Evolutionary conservation across 2,888 invertebrate species (phyloP), one percentile per base, ranked within the genome.

Genomic region (Tubulanus polymorphus): DNA sequence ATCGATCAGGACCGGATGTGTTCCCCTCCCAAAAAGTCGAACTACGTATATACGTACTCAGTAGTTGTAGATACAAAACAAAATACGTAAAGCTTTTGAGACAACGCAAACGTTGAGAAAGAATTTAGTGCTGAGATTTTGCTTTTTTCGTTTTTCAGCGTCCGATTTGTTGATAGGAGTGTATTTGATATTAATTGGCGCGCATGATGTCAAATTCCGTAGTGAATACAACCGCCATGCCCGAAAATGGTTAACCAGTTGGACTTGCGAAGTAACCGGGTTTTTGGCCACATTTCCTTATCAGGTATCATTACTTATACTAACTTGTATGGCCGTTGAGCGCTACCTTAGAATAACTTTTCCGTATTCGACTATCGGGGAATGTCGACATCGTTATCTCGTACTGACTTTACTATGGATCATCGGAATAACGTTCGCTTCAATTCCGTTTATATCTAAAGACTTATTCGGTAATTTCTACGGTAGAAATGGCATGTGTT

Each of bases 251-350:
- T 84, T 85, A 72, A 81, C 83, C 8, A 87, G 87, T 0, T 85
- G 84, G 83, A 76, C 81, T n/a, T 88, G 88, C 73, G 84, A 83
- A 0, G 67, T 82, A 1, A 79, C 84, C 30, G 88, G 88, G 29
- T 80, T 85, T 3, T 64, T 86, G 32, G 87, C 87, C 0, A 86
- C 87, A 78, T 83, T 83, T 25, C 87, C 87, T 1, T 84, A 85
- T 1, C 87, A 88, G 68, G 82, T 86, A 1, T 87, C 88, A 6
- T 84, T 88, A 72, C 73, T 88, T 37, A 85, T 87, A 56, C 73
- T 88, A 61, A 84, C 86, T 1, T 85, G 86, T 68, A 86, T 88
- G 83, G 86, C 87, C 1, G 74, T 87, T 63, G 87, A 88, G 64
- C 80, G 88, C 63, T 88, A 85, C 50, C 25, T 66, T 23, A 54